Conservation (phyloP, 1,140 invertebrate species). For the Bombus soroeensis region DNA sequence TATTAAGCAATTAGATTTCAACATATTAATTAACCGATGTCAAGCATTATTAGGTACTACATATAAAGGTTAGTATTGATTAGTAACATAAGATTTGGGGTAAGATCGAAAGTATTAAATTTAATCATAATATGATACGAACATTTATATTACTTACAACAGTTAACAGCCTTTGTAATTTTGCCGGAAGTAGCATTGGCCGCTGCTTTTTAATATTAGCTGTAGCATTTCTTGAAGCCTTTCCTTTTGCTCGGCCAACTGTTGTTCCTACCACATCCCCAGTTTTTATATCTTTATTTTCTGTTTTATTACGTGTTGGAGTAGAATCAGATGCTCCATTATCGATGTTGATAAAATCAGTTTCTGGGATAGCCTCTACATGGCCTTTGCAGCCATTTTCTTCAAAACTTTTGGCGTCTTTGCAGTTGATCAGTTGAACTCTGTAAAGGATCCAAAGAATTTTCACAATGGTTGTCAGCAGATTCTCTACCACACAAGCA, state of each 20-base stretch:
- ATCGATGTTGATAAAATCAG: conserved; percentile 57
- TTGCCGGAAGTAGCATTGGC: conserved; percentile 46
- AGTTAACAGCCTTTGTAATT: conserved; percentile 57
- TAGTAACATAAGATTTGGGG: not conserved
- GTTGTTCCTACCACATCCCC: not conserved
- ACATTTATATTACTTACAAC: conserved; percentile 37
- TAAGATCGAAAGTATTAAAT: not conserved
- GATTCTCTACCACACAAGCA: too few relatives aligned
- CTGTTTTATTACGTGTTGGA: not conserved
- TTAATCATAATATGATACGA: not conserved
- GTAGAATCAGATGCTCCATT: not conserved
- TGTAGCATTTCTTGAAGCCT: conserved; percentile 70
- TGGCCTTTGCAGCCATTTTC: too few relatives aligned
- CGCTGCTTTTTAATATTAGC: conserved; percentile 73
- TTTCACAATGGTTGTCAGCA: conserved; percentile 37
- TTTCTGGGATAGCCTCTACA: conserved; percentile 78
- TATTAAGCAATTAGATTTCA: not conserved
- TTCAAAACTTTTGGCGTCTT: conserved; percentile 76
- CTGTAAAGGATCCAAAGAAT: conserved; percentile 47
- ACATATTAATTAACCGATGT: not conserved
- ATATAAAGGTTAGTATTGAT: not conserved
- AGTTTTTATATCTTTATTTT: conserved; percentile 3
- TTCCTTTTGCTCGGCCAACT: conserved; percentile 56
- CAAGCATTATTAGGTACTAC: not conserved
- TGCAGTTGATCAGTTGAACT: conserved; percentile 60